These are phyloP conservation scores for Pseudomugil tenellus DNA, from an alignment of 2,797 vertebrate species.

Conservation along the genomic window DNA sequence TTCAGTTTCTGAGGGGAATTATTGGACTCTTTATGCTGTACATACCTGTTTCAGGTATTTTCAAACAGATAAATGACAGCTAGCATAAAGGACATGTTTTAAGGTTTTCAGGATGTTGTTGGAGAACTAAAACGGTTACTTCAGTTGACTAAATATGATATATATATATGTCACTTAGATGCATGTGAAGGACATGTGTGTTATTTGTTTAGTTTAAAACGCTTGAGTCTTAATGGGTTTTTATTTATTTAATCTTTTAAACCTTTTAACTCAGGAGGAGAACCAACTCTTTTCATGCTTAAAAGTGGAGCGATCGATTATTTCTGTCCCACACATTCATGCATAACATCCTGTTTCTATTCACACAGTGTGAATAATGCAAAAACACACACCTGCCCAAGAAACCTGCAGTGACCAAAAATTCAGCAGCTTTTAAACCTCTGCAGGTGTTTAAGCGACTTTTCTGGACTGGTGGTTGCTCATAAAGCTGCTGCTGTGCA, in stretches of 20 bases:
- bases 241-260: no score
- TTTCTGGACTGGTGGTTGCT: neutral
- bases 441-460: no score
- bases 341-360: neutral
- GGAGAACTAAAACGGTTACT: no score
- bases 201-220: neutral
- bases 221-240: neutral
- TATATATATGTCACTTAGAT: neutral
- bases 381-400: no score
- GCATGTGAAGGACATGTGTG: neutral
- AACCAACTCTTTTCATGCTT: no score
- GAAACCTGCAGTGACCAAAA: neutral
- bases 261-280: no score
- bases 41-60: neutral
- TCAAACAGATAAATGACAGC: neutral
- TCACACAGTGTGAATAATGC: neutral
- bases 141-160: neutral
- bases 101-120: no score
- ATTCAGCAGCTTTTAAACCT: neutral
- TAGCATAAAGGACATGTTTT: no score
- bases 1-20: neutral
- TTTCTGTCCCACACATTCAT: no score
- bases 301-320: no score
- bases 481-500: neutral
- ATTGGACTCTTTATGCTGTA: neutral